Evolutionary conservation across 1,140 invertebrate genomes (phyloP).

Genomic region (Babylonia areolata): DNA sequence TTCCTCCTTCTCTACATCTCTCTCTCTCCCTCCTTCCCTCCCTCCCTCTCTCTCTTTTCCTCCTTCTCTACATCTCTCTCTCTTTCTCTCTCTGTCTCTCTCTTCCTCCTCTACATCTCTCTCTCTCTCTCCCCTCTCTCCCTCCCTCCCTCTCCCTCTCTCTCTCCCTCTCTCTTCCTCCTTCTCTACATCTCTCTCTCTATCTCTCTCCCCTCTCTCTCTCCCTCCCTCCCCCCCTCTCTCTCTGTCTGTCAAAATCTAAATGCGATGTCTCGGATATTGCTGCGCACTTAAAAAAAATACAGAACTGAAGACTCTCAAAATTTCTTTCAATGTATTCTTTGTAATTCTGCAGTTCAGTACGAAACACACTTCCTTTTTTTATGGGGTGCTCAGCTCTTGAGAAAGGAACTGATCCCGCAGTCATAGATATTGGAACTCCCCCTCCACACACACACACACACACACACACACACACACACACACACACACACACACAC

Average conservation of each 20-base stretch:
- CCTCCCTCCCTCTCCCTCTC: not conserved
- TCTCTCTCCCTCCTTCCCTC: not conserved
- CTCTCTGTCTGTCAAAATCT: not conserved
- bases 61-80: not conserved
- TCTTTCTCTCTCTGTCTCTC: not conserved
- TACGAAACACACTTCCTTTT: no score
- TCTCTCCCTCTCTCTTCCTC: no score
- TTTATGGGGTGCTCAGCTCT: not conserved
- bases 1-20: not conserved
- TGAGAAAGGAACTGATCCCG: not conserved
- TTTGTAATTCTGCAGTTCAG: no score
- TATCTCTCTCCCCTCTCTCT: not conserved
- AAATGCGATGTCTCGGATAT: no score
- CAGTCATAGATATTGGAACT: no score
- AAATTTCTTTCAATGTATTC: no score
- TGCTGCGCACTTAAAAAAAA: no score
- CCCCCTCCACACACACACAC: no score
- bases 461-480: no score
- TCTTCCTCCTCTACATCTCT: not conserved
- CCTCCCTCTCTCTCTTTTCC: not conserved
- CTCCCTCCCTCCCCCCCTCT: slow-evolving; percentile 6
- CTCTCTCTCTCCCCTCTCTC: not conserved
- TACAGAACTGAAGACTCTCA: no score
- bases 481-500: no score
- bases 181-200: not conserved